Base-by-base conservation (phyloP, 2,797 vertebrate genomes). In the Pipistrellus nathusii region DNA sequence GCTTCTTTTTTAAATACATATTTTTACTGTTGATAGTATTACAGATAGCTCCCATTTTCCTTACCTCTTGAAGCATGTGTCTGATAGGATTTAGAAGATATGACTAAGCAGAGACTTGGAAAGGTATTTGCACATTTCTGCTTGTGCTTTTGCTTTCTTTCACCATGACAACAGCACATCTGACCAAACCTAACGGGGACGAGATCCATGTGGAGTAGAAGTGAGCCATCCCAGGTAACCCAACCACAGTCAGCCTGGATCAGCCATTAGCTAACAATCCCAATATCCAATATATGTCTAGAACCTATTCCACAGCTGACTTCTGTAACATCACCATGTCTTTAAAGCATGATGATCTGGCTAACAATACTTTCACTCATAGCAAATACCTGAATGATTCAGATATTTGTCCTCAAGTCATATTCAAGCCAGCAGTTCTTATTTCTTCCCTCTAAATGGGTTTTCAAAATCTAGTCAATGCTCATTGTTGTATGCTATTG, bases 391-490 rank as follows among this genome's bases (percentile, higher is more conserved):
- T 20, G 48, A 91, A 72, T 46, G 57, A 75, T 82, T 64, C 17
- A 78, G 46, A 78, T 12, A 25, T 9, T 25, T 71, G 46, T 64
- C 17, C 15, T 91, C 1, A 8, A 8, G 46, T 9, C 25, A 35
- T 83, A 64, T 55, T 85, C 25, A 57, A 88, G 17, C 25, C 21
- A 88, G 20, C 6, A 41, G 11, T 66, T 90, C 89, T 92, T 46
- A 92, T 18, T 82, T 18, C 69, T 90, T 91, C 17, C 15, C 7
- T 72, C 12, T 32, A 75, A 8, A n/a, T 59, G 7, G 10, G 23
- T 95, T 95, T 95, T 88, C 59, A 69, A 85, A 80, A 85, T 30
- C 44, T 8, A 77, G 25, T 83, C 53, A 78, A 69, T 57, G 15
- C 1, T 92, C 51, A 13, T 30, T 91, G 23, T 8, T 91, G 23